Evolutionary conservation across 2,888 invertebrate species (phyloP), one percentile per base, ranked within the genome.

Genomic region (Diogma glabrata): DNA sequence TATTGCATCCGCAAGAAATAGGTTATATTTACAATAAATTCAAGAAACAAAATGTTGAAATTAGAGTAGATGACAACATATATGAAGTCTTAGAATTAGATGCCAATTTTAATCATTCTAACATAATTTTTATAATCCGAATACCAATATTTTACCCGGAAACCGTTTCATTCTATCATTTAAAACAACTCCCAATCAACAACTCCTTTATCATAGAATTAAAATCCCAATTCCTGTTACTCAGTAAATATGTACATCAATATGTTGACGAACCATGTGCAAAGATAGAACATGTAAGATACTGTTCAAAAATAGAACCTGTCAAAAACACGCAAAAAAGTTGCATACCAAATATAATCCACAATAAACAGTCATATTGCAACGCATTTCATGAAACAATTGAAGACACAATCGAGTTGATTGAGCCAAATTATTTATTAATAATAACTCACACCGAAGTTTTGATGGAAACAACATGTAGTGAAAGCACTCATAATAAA

Each of bases 1-100:
- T 53, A 8, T 47, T 50, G 12, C 50, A 50, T 22, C 22, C 47
- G 10, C 40, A 50, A 20, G 50, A 53, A 47, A 20, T 50, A 23
- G 14, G 9, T 36, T 36, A 36, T 17, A 9, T 36, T 14, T 45
- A 47, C 28, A 22, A 43, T 8, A 30, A 43, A 16, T 24, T 50
- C 16, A 10, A 24, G 43, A 40, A 40, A n/a, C 47, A 52, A 52
- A 50, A 28, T 26, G 36, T 28, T 10, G 9, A 16, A 28, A 47
- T 52, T 16, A 2, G 14, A 26, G 47, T 50, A 7, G 40, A 50
- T 23, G 50, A 52, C 26, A 47, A 26, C 12, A 38, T 50, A 19
- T 52, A 52, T 46, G 33, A 33, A 33, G 12, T 33, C 14, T 14
- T 33, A 5, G 33, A 33, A 33, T 14, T 33, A 12, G 4, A 33